A percentile compares a stretch with the other conserved stretches of the same genome.
phyloP scores from a whole-genome alignment of 1,140 invertebrate species.

The Drosophila teissieri region DNA sequence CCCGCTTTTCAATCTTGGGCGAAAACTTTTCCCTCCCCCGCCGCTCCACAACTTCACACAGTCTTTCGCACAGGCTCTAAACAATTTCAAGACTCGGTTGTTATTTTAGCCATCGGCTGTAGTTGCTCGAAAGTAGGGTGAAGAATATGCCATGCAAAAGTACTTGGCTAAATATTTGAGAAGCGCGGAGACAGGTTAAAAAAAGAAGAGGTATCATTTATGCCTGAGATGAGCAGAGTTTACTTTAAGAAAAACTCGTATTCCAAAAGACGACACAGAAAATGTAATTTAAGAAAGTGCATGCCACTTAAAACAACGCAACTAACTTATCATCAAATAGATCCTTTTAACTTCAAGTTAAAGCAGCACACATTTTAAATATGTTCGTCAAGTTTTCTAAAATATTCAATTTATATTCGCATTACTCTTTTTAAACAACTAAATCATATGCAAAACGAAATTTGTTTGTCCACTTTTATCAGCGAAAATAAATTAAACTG shows the following conservation, averaged over 20 bases:
- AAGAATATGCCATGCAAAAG: slow-evolving; percentile 26
- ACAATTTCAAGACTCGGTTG: slow-evolving; percentile 28
- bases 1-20: slow-evolving; percentile 14
- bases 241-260: neutral
- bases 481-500: slow-evolving; percentile 37
- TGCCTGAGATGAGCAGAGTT: neutral
- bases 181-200: slow-evolving; percentile 4
- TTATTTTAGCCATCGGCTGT: slow-evolving; percentile 35
- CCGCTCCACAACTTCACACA: neutral
- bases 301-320: too few relatives aligned
- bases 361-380: too few relatives aligned
- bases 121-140: slow-evolving; percentile 14
- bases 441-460: slow-evolving; percentile 9
- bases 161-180: slow-evolving; percentile 23
- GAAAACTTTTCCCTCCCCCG: slow-evolving; percentile 2
- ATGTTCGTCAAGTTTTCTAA: too few relatives aligned
- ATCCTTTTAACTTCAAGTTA: too few relatives aligned
- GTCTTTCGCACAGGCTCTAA: slow-evolving; percentile 11
- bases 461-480: slow-evolving; percentile 26
- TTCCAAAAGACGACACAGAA: too few relatives aligned
- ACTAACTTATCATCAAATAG: too few relatives aligned
- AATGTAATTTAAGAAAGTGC: too few relatives aligned
- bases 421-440: neutral
- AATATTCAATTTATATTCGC: neutral
- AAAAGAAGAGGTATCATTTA: slow-evolving; percentile 4